Percentiles rank a stretch among this genome's conserved stretches.
phyloP scores from a whole-genome alignment of 2,888 invertebrate genomes.

The Polydrusus cervinus region DNA sequence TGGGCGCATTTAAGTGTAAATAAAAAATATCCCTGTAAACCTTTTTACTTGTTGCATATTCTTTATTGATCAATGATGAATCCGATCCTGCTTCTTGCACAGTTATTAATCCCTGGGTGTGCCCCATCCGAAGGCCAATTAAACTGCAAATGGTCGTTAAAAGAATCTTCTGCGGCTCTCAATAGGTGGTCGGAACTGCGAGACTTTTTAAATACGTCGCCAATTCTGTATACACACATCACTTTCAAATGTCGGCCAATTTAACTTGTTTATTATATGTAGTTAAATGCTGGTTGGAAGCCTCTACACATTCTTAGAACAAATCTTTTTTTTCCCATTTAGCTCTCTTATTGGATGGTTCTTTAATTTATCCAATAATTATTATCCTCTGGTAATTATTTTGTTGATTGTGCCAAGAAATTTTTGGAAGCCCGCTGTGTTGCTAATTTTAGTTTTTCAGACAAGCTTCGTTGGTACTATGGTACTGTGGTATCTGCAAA shows the following conservation, averaged over 20 bases:
- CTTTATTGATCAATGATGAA: not conserved
- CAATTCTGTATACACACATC: constrained; percentile 32
- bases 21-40: not conserved
- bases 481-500: too few relatives aligned
- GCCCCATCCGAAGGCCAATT: constrained; percentile 45
- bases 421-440: not conserved
- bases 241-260: constrained; percentile 47
- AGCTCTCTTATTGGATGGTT: too few relatives aligned
- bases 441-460: not conserved
- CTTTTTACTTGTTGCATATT: too few relatives aligned
- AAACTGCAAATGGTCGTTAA: constrained; percentile 44
- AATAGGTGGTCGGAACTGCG: constrained; percentile 48
- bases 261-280: constrained; percentile 46
- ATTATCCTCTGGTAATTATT: not conserved
- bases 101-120: constrained; percentile 42
- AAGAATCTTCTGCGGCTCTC: constrained; percentile 49
- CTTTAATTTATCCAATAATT: constrained; percentile 10
- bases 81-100: constrained; percentile 15
- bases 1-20: too few relatives aligned
- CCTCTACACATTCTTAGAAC: constrained; percentile 29
- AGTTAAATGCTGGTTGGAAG: constrained; percentile 27
- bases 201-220: constrained; percentile 45
- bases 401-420: not conserved
- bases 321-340: constrained; percentile 17
- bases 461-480: not conserved